Conservation (phyloP, 1,140 invertebrate genomes). For the Neodiprion fabricii region DNA sequence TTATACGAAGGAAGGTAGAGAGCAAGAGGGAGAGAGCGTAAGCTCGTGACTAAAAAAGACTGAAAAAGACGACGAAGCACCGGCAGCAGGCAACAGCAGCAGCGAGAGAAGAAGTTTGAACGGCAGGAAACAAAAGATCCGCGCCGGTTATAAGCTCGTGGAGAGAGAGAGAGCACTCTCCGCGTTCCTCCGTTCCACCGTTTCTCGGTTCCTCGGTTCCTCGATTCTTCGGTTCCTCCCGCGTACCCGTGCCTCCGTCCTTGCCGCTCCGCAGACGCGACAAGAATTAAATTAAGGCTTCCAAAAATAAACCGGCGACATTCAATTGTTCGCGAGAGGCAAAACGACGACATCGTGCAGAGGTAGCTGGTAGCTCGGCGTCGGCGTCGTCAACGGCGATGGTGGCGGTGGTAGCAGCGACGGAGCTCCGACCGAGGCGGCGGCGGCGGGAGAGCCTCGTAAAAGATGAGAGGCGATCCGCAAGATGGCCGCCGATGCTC, state of each 20-base stretch:
- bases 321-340: conserved; percentile 42
- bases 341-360: conserved; percentile 30
- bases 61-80: neutral
- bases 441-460: conserved; percentile 34
- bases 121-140: conserved; percentile 44
- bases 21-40: neutral
- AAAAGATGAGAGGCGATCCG: conserved; percentile 50
- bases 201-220: conserved; percentile 20
- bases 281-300: conserved; percentile 49
- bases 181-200: conserved; percentile 25
- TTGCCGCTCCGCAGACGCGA: conserved; percentile 23
- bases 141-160: conserved; percentile 10
- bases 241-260: conserved; percentile 6
- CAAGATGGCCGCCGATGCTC: conserved; percentile 39
- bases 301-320: conserved; percentile 51
- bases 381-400: neutral
- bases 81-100: no score
- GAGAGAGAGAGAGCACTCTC: conserved; percentile 33
- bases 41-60: conserved; percentile 43
- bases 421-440: conserved; percentile 18
- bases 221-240: conserved; percentile 16
- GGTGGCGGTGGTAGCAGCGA: conserved; percentile 13
- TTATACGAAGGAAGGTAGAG: neutral
- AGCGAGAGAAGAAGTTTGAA: neutral
- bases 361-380: neutral